Percentiles rank a stretch among this genome's conserved stretches.
Conservation (phyloP, 2,113 vertebrate genomes). For the Reinhardtius hippoglossoides region DNA sequence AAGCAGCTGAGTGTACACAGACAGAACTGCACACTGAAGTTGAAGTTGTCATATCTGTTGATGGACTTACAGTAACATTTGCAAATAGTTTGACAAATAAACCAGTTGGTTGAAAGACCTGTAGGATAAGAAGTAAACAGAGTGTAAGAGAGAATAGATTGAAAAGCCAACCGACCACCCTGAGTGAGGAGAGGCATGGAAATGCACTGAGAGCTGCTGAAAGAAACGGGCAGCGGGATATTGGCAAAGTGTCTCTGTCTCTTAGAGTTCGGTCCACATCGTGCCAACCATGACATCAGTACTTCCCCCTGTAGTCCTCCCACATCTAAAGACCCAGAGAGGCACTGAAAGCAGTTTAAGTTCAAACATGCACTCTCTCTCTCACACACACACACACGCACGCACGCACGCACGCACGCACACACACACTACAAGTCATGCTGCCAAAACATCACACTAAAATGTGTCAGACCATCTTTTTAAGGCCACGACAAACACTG, state of each 20-base stretch:
- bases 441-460: conserved; percentile 54
- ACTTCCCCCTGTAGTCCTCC: conserved; percentile 10
- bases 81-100: too few species aligned
- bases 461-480: conserved; percentile 43
- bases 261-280: conserved; percentile 54
- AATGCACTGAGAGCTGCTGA: conserved; percentile 37
- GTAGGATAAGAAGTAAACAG: neutral
- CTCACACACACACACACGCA: neutral
- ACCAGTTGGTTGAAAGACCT: neutral
- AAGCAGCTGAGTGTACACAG: neutral
- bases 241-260: conserved; percentile 68
- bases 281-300: conserved; percentile 76
- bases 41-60: too few species aligned
- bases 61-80: too few species aligned
- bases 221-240: conserved; percentile 49
- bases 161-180: conserved; percentile 19
- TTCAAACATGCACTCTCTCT: conserved; percentile 12
- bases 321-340: conserved; percentile 28
- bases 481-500: conserved; percentile 25
- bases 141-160: conserved; percentile 15
- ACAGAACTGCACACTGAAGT: neutral
- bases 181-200: conserved; percentile 37
- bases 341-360: conserved; percentile 25
- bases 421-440: neutral
- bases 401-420: too few species aligned